Evolutionary conservation across 64 coral and sea anemone genomes (phyloP).

Genomic region (Exaiptasia diaphana): DNA sequence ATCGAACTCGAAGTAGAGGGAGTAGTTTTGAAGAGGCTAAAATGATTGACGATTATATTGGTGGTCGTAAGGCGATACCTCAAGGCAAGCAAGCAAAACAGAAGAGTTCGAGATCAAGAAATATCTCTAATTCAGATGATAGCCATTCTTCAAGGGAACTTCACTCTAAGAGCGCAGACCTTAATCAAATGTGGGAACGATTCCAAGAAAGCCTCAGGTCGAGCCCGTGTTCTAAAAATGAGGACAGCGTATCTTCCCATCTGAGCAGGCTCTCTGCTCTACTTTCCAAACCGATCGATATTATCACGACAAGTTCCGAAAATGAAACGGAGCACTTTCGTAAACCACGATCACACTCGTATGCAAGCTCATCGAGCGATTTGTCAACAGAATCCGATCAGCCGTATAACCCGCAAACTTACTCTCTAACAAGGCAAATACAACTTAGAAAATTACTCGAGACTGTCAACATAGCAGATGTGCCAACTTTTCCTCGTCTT

Average conservation of each 20-base stretch:
- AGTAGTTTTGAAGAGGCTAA: neutral
- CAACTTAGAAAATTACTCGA: neutral
- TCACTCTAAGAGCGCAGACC: neutral
- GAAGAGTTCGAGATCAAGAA: neutral
- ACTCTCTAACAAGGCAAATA: slow-evolving; percentile 1
- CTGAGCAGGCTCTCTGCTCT: neutral
- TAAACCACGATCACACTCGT: neutral
- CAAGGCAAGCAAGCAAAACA: neutral
- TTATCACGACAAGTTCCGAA: neutral
- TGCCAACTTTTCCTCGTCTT: slow-evolving; percentile 4
- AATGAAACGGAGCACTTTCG: neutral
- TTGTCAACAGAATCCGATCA: neutral
- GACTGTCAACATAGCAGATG: slow-evolving; percentile 1
- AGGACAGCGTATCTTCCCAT: neutral
- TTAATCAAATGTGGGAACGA: slow-evolving; percentile 44
- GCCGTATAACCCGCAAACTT: neutral
- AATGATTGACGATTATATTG: slow-evolving; percentile 6
- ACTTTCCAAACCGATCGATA: slow-evolving; percentile 2
- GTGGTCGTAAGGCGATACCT: neutral
- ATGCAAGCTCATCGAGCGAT: neutral
- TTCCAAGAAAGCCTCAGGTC: slow-evolving; percentile 15
- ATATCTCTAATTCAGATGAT: neutral
- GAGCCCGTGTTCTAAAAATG: neutral
- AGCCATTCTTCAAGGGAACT: neutral
- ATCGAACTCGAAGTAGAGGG: neutral